Percentiles rank a stretch among this genome's conserved stretches.
Evolutionary conservation across 2,113 vertebrate genomes (phyloP).

Genomic region (Gavialis gangeticus): DNA sequence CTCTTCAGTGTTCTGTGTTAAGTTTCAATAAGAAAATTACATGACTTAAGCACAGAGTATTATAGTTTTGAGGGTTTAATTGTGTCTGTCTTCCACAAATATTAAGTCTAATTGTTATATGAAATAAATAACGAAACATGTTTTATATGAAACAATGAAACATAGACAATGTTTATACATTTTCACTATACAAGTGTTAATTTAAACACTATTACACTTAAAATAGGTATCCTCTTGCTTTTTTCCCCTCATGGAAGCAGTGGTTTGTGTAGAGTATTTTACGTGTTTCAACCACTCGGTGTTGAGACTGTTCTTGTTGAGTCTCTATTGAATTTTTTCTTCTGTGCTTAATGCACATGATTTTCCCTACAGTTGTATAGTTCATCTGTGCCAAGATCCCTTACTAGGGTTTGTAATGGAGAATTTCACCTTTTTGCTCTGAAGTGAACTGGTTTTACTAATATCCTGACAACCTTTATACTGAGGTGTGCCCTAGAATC

Average conservation of each 20-base stretch:
- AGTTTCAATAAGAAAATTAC: background rate
- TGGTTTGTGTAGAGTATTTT: background rate
- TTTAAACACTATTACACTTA: background rate
- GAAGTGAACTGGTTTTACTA: background rate
- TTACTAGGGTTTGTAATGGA: background rate
- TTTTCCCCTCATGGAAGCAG: background rate
- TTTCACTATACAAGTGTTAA: background rate
- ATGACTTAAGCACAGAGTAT: background rate
- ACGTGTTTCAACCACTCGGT: background rate
- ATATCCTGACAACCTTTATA: background rate
- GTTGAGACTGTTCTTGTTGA: background rate
- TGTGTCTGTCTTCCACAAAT: background rate
- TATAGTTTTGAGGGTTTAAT: background rate
- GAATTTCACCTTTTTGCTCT: background rate
- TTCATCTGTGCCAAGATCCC: background rate
- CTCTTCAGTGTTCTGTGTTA: background rate
- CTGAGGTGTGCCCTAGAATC: background rate
- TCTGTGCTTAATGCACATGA: background rate
- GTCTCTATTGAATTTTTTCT: background rate
- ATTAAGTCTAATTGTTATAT: background rate
- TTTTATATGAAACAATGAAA: too few species aligned
- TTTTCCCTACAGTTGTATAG: background rate
- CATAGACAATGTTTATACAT: too few species aligned
- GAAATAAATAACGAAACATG: too few species aligned
- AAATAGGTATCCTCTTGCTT: background rate